A percentile compares a stretch with the other conserved stretches of the same genome.
Conservation (phyloP, 1,140 invertebrate genomes). For the Cardiocondyla obscurior region DNA sequence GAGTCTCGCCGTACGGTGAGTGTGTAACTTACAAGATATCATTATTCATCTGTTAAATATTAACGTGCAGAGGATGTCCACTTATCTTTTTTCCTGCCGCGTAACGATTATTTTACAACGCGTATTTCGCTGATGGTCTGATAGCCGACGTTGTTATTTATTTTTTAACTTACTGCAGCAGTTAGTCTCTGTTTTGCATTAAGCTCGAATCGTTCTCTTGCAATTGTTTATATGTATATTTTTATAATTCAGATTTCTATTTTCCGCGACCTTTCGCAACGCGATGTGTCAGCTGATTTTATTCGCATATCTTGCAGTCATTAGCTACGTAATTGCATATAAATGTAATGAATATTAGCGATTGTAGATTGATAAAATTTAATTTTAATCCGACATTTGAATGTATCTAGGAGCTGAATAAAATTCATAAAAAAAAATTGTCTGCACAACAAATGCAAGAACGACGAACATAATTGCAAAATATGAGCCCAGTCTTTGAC, state of each 20-base stretch:
- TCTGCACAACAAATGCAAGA: neutral
- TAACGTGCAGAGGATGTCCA: too few species aligned
- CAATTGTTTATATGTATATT: too few species aligned
- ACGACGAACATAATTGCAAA: neutral
- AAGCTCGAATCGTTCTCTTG: neutral
- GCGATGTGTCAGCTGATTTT: neutral
- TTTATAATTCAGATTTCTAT: too few species aligned
- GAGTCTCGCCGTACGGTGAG: neutral
- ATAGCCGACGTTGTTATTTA: neutral
- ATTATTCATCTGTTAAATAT: neutral
- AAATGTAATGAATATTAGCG: neutral
- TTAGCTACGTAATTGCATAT: neutral
- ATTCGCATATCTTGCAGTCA: neutral
- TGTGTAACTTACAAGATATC: neutral
- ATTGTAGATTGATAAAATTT: neutral
- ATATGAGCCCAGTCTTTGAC: neutral
- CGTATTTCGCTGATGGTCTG: neutral
- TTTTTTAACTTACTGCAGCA: neutral
- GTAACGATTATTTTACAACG: neutral
- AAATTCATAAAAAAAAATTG: neutral
- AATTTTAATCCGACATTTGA: neutral
- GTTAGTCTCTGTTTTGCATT: neutral
- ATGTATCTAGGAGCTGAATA: neutral
- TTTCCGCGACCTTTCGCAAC: neutral
- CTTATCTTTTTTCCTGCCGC: neutral